Base-by-base conservation (phyloP, 2,888 invertebrate species). In the Habrosyne pyritoides region DNA sequence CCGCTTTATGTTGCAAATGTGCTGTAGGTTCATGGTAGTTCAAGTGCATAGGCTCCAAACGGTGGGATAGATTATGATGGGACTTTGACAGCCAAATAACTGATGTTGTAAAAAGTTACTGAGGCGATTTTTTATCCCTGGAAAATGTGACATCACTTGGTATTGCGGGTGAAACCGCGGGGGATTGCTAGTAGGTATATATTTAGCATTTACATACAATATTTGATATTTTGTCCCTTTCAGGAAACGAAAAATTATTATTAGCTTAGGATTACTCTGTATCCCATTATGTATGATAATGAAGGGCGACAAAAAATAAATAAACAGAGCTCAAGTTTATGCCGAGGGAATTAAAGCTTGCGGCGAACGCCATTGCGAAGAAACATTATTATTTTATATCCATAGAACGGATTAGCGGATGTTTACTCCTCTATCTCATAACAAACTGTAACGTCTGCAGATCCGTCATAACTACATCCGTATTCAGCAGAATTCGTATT, bases 221-320 rank as follows among this genome's bases (percentile, higher is more conserved):
- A 21, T 49, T 12, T 49, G 10, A 28, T 28, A 28, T 30, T 30
- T 60, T 50, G 36, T 33, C 47, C 49, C 33, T 30, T 28, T 47
- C 53, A 48, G 26, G 10, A 51, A 54, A 59, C 21, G 28, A 14
- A 52, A 60, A 53, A 51, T 53, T 49, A 56, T 54, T 62, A 54
- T 42, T 54, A 21, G 53, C 56, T 66, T 56, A 50, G 46, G 21
- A 46, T 53, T 53, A 46, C 26, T 26, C 53, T 26, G 14, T 14
- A 33, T 30, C 24, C 42, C 46, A 46, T 53, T 53, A 53, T 22
- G 14, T 12, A 46, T 46, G 26, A 26, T 26, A 46, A 53, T 53
- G 2, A 46, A 53, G 53, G 42, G 42, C 26, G 26, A 53, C 53
- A 53, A 46, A 46, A 42, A 46, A 53, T 24, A 52, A 18, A 46